Evolutionary conservation across 2,797 vertebrate genomes (phyloP).

Genomic region (Picus viridis): DNA sequence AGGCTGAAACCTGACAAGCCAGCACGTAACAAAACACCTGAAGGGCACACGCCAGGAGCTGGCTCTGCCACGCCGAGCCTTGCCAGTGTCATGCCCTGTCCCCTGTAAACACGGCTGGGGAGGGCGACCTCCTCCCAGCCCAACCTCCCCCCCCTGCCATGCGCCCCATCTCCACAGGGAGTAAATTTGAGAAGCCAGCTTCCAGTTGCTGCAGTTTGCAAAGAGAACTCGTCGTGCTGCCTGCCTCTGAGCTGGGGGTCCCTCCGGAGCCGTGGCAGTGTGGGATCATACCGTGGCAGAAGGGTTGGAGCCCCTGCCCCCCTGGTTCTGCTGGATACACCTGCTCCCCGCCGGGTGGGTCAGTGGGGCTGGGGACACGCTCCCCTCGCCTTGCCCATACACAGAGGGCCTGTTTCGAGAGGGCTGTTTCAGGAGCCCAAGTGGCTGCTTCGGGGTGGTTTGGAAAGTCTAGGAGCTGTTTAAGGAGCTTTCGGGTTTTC

Average conservation of each 20-base stretch:
- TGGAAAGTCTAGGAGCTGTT: too few relatives aligned
- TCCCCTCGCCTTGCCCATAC: neutral
- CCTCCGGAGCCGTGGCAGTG: rapidly evolving
- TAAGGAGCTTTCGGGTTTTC: too few relatives aligned
- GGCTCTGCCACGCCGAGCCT: neutral
- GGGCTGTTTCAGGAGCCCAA: neutral
- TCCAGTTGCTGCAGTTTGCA: too few relatives aligned
- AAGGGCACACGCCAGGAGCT: neutral
- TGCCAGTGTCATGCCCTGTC: neutral
- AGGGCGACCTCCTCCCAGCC: neutral
- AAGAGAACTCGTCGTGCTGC: rapidly evolving
- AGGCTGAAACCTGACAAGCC: neutral
- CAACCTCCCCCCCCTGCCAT: neutral
- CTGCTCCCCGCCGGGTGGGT: neutral
- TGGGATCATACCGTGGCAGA: rapidly evolving
- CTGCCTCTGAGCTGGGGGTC: rapidly evolving
- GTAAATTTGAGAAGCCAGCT: neutral
- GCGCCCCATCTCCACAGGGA: neutral
- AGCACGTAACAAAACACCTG: neutral
- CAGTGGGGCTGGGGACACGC: neutral
- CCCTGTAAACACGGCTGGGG: neutral
- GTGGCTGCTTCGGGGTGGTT: too few relatives aligned
- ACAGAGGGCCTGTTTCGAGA: neutral
- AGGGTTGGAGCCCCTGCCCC: neutral
- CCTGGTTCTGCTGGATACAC: neutral